Evolutionary conservation across 1,140 invertebrate species (phyloP), one percentile per base, ranked within the genome.

Genomic region (Drosophila malerkotliana): DNA sequence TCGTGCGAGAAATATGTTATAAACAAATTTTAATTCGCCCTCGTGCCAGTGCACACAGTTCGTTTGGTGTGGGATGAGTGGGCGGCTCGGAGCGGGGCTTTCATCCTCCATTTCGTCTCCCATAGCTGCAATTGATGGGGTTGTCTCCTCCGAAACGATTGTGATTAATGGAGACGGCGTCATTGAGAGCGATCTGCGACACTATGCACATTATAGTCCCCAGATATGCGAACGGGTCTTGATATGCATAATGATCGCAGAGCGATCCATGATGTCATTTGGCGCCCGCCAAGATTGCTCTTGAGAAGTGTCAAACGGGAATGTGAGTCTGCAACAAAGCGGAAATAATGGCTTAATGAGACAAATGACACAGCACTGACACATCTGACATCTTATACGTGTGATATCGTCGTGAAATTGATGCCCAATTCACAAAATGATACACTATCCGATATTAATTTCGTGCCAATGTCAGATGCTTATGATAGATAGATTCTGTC

Each of bases 321-420:
- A 61, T 51, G 78, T 77, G 57, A 56, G 44, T 47, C 18, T 47
- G 41, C n/a, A 34, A 30, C 32, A 48, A 79, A 75, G 84, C 83
- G 83, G 83, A 87, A 87, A 87, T 88, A 83, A 87, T 87, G 83
- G 72, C 79, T 87, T 87, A 87, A 87, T 87, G 79, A 88, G 73
- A 79, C 67, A 77, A 87, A 87, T 83, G 83, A 88, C 74, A 75
- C 80, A 74, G 66, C 55, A 53, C 73, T 57, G 52, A 69, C 32
- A 68, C 66, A 60, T 72, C 63, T 85, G 83, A 88, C 79, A 82
- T 55, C 44, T 28, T 45, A 28, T 51, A 85, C 74, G 82, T 87
- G 83, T 68, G 69, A 78, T 76, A 60, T 47, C 54, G 51, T 53
- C 21, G 15, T 37, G 37, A 49, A 75, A 67, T 76, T 67, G 30